Base-by-base conservation (phyloP, 1,140 invertebrate species). In the Hormaphis cornu region DNA sequence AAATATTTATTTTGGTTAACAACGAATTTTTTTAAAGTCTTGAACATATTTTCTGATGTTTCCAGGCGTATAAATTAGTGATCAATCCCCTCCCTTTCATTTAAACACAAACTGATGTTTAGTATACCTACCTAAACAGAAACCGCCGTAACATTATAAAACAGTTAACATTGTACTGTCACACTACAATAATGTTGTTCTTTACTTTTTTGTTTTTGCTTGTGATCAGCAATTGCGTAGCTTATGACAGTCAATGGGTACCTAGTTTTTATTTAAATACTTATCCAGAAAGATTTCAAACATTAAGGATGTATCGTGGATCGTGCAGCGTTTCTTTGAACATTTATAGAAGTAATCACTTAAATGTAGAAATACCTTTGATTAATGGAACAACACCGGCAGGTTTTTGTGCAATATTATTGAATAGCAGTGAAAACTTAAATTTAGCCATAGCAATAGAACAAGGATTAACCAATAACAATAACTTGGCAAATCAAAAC, bases 271-370 rank as follows among this genome's bases (percentile, higher is more conserved):
- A 66, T 9, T 46, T 48, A 14, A 14, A n/a, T 33, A 22, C 24
- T 22, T 44, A 28, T 46, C 40, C 16, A 4, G 44, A 48, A 16
- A 46, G 12, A 9, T 66, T 48, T 50, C 42, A 66, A 16, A 33
- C 44, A 24, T 50, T 66, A 66, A 66, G 26, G 50, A 66, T 66
- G 61, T 48, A 30, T n/a, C 44, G 28, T 22, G 61, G 61, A 66
- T 66, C 61, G 4, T 66, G 61, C 4, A 6, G 14, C 10, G 28
- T 66, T 48, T 66, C 61, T 48, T n/a, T 66, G 3, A 66, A 48
- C 9, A 22, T 37, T 33, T 50, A 12, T 33, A 66, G 2, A 66
- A 48, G 12, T 9, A 44, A 66, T 35, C 61, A 66, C 50, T 66
- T 35, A 22, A 46, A 66, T 33, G 44, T 66, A 24, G 44, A 66